Evolutionary conservation across 2,888 invertebrate species (phyloP).

Genomic region (Creontiades dilutus): DNA sequence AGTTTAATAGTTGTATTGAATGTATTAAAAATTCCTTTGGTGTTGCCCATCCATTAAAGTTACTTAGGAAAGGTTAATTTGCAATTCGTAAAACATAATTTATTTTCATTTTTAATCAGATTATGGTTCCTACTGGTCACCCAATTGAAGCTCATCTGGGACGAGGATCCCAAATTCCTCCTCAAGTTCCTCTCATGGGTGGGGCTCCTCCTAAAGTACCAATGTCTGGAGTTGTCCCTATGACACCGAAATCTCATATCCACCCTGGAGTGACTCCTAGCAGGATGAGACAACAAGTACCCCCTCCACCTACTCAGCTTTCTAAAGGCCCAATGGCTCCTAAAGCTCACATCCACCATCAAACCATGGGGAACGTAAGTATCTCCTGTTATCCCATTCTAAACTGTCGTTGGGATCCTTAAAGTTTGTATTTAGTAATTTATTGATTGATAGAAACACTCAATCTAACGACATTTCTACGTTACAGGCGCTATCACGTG

Average conservation of each 20-base stretch:
- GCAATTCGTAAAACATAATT: background rate
- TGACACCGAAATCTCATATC: conserved; percentile 77
- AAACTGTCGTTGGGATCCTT: background rate
- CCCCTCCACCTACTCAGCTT: conserved; percentile 53
- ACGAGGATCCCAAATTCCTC: conserved; percentile 50
- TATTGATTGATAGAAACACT: background rate
- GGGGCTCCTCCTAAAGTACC: conserved; percentile 71
- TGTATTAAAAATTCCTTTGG: background rate
- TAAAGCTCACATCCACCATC: conserved; percentile 76
- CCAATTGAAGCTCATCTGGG: conserved; percentile 59
- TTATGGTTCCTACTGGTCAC: conserved; percentile 57
- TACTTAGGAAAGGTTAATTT: too few species aligned
- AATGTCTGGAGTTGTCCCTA: conserved; percentile 72
- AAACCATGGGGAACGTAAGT: conserved; percentile 75
- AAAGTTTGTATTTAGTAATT: background rate
- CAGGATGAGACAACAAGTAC: conserved; percentile 46
- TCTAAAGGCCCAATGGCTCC: conserved; percentile 75
- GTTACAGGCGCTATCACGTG: conserved; percentile 72
- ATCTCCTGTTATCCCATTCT: conserved; percentile 21
- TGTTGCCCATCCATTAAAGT: background rate
- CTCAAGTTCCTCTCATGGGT: conserved; percentile 51
- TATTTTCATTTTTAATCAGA: background rate
- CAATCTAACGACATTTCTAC: conserved; percentile 6
- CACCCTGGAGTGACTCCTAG: conserved; percentile 72
- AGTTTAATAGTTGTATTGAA: background rate